A percentile compares a stretch with the other conserved stretches of the same genome.
Evolutionary conservation across 2,797 vertebrate genomes (phyloP).

Genomic region (Centropyge bicolor): DNA sequence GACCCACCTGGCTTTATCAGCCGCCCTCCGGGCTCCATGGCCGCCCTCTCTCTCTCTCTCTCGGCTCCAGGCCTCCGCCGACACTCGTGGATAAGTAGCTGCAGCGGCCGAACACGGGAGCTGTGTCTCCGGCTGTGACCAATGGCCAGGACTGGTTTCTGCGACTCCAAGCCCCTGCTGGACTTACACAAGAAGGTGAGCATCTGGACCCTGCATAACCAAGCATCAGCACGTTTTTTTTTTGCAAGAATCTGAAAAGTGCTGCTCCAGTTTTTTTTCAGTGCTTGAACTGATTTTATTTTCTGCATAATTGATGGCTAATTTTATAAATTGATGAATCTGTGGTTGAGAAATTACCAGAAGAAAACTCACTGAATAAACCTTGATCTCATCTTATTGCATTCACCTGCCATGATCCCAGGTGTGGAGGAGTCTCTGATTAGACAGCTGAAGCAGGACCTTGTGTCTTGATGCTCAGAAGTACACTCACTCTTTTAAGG

Average conservation of each 20-base stretch:
- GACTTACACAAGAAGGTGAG: constrained; percentile 85
- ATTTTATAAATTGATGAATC: too few species aligned
- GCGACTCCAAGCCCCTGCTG: constrained; percentile 85
- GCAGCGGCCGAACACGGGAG: constrained; percentile 70
- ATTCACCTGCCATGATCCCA: constrained; percentile 29
- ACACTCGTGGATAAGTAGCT: constrained; percentile 80
- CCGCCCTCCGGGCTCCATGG: neutral
- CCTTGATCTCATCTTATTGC: neutral
- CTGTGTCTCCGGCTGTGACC: constrained; percentile 63
- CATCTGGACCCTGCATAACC: neutral
- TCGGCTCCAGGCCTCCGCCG: constrained; percentile 29
- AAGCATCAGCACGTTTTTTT: neutral
- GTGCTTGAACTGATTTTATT: neutral
- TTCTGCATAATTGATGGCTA: neutral
- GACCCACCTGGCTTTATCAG: constrained; percentile 70
- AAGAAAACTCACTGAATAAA: neutral
- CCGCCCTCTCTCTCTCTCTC: neutral
- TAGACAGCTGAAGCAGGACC: neutral
- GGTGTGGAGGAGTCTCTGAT: constrained; percentile 23
- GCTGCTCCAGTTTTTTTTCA: neutral
- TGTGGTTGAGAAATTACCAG: neutral
- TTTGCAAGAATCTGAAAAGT: too few species aligned
- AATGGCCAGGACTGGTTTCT: constrained; percentile 87
- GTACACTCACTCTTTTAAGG: neutral
- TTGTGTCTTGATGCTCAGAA: neutral